Base-by-base conservation (phyloP, 2,797 vertebrate species). In the Gobio occitaniae region DNA sequence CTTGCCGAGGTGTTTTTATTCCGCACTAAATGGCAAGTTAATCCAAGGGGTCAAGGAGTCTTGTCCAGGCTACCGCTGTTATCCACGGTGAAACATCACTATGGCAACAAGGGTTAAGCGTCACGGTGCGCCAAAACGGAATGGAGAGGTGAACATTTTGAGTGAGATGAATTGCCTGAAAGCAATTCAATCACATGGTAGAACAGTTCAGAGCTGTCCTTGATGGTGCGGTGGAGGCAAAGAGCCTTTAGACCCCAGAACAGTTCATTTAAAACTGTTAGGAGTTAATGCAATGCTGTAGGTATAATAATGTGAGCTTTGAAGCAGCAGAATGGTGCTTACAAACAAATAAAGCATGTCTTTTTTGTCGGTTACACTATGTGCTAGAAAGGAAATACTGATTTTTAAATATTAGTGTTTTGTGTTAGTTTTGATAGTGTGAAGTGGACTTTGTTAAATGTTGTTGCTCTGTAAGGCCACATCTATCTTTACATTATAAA, bases 21-120 rank as follows among this genome's bases (percentile, higher is more conserved):
- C 84, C 89, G 87, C 92, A 84, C 83, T 91, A 92, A 94, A 92
- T 92, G 87, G 87, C 80, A 89, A 89, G 91, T 94, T 89, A 92
- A 90, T 91, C 92, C 84, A 47, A 85, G 69, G 83, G 91, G 91
- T 95, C 92, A 93, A 93, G 93, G 90, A 93, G 89, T 89, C 90
- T 91, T 89, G 86, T 90, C 90, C 77, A 50, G 84, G 84, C 84
- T 89, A 61, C 78, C 77, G 88, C 86, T 92, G 75, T 90, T 87
- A 91, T 92, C 87, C 82, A 90, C 76, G 71, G 78, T 84, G 83
- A 85, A 86, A 90, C 89, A 95, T 94, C 91, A 90, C 92, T 94
- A 93, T 95, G 93, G 93, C 92, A 93, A 95, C 94, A 76, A 87
- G 88, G 87, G 85, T 92, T 89, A 92, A 93, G 89, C 90, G 83